Evolutionary conservation across 2,888 invertebrate genomes (phyloP).

Genomic region (Drosophila sordidapex): DNA sequence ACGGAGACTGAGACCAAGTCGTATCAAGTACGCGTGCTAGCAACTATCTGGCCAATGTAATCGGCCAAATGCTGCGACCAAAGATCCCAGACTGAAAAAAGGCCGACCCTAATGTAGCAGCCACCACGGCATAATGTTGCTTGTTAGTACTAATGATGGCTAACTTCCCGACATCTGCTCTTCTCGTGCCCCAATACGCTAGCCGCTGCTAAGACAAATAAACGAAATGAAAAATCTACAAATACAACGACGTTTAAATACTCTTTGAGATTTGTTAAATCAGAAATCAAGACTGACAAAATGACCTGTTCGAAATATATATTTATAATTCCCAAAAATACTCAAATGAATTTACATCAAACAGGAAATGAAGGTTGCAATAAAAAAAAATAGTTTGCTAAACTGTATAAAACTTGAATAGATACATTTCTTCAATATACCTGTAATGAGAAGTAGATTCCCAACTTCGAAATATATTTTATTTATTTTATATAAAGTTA

Average conservation of each 20-base stretch:
- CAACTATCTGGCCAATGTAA: slow-evolving; percentile 60
- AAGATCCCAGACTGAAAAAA: slow-evolving; percentile 42
- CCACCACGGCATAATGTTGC: slow-evolving; percentile 61
- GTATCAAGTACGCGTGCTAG: slow-evolving; percentile 69
- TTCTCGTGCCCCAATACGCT: slow-evolving; percentile 25
- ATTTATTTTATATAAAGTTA: background rate
- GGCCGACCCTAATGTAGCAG: slow-evolving; percentile 35
- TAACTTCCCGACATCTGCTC: slow-evolving; percentile 40
- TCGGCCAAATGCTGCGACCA: slow-evolving; percentile 40
- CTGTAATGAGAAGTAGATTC: background rate
- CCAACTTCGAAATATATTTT: background rate
- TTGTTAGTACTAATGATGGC: slow-evolving; percentile 81
- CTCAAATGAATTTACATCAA: background rate
- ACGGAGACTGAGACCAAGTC: slow-evolving; percentile 34
- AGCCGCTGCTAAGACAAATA: slow-evolving; percentile 46
- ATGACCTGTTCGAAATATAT: background rate
- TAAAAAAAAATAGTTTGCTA: background rate
- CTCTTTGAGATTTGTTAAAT: slow-evolving; percentile 23
- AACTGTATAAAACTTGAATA: background rate
- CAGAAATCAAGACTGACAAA: background rate
- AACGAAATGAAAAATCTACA: slow-evolving; percentile 23
- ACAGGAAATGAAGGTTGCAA: background rate
- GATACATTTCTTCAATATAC: background rate
- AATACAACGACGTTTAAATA: slow-evolving; percentile 15
- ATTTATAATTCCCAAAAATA: background rate